These are phyloP conservation scores for Rhodophaea formosa DNA, from an alignment of 2,888 invertebrate genomes.

Conservation along the genomic window DNA sequence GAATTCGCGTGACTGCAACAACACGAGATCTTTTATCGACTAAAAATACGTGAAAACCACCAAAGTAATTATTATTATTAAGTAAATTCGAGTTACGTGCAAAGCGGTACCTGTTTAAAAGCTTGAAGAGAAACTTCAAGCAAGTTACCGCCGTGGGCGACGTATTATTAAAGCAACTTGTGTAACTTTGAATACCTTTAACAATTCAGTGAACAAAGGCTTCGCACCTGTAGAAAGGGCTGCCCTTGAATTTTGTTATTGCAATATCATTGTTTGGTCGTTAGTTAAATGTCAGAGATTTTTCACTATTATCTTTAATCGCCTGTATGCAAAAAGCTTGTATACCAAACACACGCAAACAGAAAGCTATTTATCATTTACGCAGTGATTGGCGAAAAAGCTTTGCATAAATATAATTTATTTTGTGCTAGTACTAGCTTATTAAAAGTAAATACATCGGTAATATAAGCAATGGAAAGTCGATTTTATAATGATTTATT, in stretches of 20 bases:
- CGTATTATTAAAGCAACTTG: background rate
- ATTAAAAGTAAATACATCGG: too few species aligned
- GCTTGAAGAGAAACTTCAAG: background rate
- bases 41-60: background rate
- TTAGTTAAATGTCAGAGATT: conserved; percentile 10
- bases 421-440: too few species aligned
- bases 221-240: background rate
- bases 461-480: too few species aligned
- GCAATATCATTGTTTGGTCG: conserved; percentile 8
- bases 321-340: background rate
- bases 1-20: conserved; percentile 6
- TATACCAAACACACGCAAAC: background rate
- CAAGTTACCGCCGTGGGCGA: background rate
- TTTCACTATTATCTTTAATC: conserved; percentile 5
- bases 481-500: too few species aligned
- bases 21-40: background rate
- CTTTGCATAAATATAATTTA: background rate
- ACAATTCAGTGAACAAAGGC: background rate
- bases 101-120: background rate
- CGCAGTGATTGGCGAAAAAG: background rate
- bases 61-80: conserved; percentile 3
- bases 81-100: background rate
- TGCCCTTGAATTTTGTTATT: conserved; percentile 4
- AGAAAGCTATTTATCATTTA: background rate
- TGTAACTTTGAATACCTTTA: conserved; percentile 4